phyloP scores from a whole-genome alignment of 2,888 invertebrate species.

The Steromphala cineraria region DNA sequence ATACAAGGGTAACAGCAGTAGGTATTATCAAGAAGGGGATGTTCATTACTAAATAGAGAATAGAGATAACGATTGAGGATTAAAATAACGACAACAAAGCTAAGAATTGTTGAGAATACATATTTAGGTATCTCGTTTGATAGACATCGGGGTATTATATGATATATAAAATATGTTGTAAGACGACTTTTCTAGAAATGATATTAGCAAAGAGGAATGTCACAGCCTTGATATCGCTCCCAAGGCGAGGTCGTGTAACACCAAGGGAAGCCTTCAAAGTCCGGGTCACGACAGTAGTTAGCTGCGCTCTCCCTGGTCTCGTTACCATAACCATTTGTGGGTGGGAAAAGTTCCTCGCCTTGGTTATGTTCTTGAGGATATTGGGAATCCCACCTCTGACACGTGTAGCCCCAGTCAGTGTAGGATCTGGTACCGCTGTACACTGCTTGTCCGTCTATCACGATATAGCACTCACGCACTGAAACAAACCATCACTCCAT shows the following conservation, averaged over 20 bases:
- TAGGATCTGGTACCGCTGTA: neutral
- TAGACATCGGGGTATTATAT: too few relatives aligned
- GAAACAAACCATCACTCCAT: too few relatives aligned
- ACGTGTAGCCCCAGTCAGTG: neutral
- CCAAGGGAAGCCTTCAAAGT: neutral
- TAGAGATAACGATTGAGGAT: too few relatives aligned
- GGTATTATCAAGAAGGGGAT: too few relatives aligned
- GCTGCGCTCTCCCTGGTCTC: neutral
- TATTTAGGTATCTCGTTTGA: too few relatives aligned
- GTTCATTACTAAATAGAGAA: too few relatives aligned
- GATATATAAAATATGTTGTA: too few relatives aligned
- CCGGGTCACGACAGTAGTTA: neutral
- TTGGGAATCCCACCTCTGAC: neutral
- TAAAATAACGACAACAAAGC: too few relatives aligned
- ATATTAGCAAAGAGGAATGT: neutral
- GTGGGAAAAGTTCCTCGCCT: neutral
- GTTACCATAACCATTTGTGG: neutral
- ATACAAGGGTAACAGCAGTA: too few relatives aligned
- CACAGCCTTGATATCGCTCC: neutral
- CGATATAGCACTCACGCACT: too few relatives aligned
- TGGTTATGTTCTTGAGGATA: neutral
- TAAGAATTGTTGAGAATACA: too few relatives aligned
- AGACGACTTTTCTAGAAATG: too few relatives aligned
- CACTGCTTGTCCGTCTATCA: neutral
- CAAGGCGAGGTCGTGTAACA: neutral